Percentiles rank a stretch among this genome's conserved stretches.
These are phyloP conservation scores for Cosmia pyralina DNA, from an alignment of 2,888 invertebrate genomes.

Conservation along the genomic window DNA sequence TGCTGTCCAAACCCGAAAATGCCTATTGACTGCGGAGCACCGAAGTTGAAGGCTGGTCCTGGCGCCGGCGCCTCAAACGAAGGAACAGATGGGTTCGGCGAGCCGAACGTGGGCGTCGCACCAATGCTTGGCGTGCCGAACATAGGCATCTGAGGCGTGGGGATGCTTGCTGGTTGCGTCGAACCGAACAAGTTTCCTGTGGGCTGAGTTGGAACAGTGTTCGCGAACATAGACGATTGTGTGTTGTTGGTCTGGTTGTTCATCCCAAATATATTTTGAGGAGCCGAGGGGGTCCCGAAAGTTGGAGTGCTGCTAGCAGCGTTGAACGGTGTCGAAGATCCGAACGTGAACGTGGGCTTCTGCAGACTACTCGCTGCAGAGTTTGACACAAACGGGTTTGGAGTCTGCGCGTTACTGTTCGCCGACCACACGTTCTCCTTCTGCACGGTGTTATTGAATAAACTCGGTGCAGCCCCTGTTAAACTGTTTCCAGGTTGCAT, in stretches of 20 bases:
- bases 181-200: constrained; percentile 74
- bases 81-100: constrained; percentile 69
- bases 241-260: constrained; percentile 67
- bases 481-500: constrained; percentile 59
- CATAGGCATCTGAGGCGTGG: constrained; percentile 64
- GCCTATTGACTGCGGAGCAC: constrained; percentile 68
- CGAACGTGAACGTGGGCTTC: constrained; percentile 78
- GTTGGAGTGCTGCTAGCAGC: constrained; percentile 64
- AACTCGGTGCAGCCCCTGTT: constrained; percentile 44
- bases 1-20: constrained; percentile 85
- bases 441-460: constrained; percentile 72
- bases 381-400: constrained; percentile 73
- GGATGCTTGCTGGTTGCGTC: constrained; percentile 64
- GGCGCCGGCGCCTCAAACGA: constrained; percentile 74
- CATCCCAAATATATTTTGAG: constrained; percentile 77
- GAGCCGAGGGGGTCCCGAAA: constrained; percentile 70
- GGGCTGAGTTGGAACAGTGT: constrained; percentile 66
- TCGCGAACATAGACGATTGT: constrained; percentile 74
- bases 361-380: constrained; percentile 67
- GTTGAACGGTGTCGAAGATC: constrained; percentile 73
- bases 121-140: constrained; percentile 73
- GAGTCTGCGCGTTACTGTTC: constrained; percentile 62
- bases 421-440: constrained; percentile 79
- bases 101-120: constrained; percentile 74
- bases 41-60: constrained; percentile 79